phyloP scores from a whole-genome alignment of 2,113 vertebrate genomes.

The Merops nubicus region DNA sequence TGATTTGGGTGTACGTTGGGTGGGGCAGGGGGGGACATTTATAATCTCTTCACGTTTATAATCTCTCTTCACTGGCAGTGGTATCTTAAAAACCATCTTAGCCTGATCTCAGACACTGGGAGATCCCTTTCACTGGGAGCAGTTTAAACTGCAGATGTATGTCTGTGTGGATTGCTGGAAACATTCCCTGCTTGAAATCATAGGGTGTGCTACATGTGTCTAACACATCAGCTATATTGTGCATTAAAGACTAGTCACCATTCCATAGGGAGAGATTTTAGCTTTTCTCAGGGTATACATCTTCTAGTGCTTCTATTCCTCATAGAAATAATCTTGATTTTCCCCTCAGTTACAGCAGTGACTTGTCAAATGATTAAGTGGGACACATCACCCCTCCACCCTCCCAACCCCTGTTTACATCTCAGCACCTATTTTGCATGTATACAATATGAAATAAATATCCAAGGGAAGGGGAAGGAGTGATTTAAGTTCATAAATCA shows the following conservation, averaged over 20 bases:
- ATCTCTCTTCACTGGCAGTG: neutral
- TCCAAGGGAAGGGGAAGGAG: neutral
- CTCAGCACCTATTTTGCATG: neutral
- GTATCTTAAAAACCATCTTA: neutral
- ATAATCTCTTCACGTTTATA: no score
- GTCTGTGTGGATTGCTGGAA: neutral
- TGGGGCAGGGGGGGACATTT: neutral
- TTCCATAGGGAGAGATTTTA: neutral
- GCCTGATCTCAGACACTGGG: neutral
- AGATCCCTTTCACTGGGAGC: neutral
- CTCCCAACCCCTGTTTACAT: no score
- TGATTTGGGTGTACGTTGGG: neutral
- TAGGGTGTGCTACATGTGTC: neutral
- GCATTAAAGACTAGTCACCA: neutral
- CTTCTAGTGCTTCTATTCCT: neutral
- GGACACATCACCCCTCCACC: neutral
- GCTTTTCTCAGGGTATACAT: neutral
- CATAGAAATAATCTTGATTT: neutral
- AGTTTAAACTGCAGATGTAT: neutral
- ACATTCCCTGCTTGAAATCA: neutral
- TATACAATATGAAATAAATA: neutral
- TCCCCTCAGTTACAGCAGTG: neutral
- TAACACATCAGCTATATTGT: neutral
- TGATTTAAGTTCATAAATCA: neutral
- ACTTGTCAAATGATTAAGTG: neutral